A percentile compares a stretch with the other conserved stretches of the same genome.
Conservation (phyloP, 1,140 invertebrate species). For the Nephotettix cincticeps region DNA sequence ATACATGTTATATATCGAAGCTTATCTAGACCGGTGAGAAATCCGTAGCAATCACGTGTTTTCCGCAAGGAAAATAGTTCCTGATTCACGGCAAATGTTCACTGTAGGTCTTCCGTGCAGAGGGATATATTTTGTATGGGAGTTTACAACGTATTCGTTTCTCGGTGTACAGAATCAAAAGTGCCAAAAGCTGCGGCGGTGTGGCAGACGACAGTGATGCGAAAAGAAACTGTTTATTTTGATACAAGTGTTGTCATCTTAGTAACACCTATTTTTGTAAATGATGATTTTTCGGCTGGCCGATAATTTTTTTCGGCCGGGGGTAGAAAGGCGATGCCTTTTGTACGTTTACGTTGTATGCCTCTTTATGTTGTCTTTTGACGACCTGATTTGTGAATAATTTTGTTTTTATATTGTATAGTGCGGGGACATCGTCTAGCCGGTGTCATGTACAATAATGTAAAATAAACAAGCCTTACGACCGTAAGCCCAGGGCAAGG, state of each 20-base stretch:
- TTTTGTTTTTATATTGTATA: constrained; percentile 22
- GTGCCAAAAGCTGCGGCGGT: constrained; percentile 8
- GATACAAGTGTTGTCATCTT: constrained; percentile 10
- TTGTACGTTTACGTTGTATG: constrained; percentile 15
- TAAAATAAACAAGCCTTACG: not conserved
- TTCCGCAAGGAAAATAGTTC: not conserved
- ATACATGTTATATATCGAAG: too few species aligned
- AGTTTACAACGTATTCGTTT: constrained; percentile 20
- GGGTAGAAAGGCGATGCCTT: constrained; percentile 15
- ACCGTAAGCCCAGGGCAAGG: not conserved
- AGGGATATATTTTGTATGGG: constrained; percentile 22
- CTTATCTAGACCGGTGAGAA: too few species aligned
- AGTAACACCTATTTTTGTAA: constrained; percentile 18
- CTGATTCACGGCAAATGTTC: constrained; percentile 5
- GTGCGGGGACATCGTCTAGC: not conserved
- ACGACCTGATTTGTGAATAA: constrained; percentile 21
- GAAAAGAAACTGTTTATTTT: constrained; percentile 17
- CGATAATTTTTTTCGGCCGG: not conserved
- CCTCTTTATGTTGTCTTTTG: constrained; percentile 17
- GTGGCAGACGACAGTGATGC: not conserved
- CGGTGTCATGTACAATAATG: not conserved
- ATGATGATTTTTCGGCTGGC: not conserved
- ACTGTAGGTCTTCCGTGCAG: constrained; percentile 21
- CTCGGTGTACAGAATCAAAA: constrained; percentile 18
- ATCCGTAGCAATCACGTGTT: constrained; percentile 3